Evolutionary conservation across 2,888 invertebrate genomes (phyloP).

Genomic region (Campoplex capitator): DNA sequence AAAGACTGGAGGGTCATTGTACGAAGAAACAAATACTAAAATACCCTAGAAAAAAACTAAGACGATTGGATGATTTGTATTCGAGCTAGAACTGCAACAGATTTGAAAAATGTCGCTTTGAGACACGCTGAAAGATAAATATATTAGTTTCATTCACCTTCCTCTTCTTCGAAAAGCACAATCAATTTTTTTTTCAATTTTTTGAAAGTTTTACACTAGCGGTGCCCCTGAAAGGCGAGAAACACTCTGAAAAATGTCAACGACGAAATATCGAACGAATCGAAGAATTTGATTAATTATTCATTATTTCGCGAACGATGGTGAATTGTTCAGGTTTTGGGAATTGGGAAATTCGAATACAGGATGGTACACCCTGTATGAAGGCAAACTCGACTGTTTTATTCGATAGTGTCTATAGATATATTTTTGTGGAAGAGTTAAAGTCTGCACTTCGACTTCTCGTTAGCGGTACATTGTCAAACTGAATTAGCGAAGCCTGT

Average conservation of each 20-base stretch:
- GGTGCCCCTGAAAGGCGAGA: too few relatives aligned
- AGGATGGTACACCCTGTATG: not conserved
- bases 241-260: not conserved
- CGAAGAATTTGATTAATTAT: not conserved
- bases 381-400: not conserved
- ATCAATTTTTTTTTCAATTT: too few relatives aligned
- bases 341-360: not conserved
- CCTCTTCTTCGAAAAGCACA: too few relatives aligned
- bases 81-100: too few relatives aligned
- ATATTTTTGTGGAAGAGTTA: slow-evolving; percentile 4
- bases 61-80: too few relatives aligned
- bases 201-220: too few relatives aligned
- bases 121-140: too few relatives aligned
- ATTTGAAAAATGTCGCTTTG: too few relatives aligned
- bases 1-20: too few relatives aligned
- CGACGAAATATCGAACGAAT: not conserved
- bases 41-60: too few relatives aligned
- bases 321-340: not conserved
- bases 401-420: not conserved
- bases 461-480: slow-evolving; percentile 65
- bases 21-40: too few relatives aligned
- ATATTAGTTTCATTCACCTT: too few relatives aligned
- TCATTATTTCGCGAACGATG: not conserved
- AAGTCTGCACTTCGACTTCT: slow-evolving; percentile 55
- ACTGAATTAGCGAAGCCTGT: slow-evolving; percentile 64